phyloP scores from a whole-genome alignment of 64 coral and sea anemone species.

The Orbicella faveolata region DNA sequence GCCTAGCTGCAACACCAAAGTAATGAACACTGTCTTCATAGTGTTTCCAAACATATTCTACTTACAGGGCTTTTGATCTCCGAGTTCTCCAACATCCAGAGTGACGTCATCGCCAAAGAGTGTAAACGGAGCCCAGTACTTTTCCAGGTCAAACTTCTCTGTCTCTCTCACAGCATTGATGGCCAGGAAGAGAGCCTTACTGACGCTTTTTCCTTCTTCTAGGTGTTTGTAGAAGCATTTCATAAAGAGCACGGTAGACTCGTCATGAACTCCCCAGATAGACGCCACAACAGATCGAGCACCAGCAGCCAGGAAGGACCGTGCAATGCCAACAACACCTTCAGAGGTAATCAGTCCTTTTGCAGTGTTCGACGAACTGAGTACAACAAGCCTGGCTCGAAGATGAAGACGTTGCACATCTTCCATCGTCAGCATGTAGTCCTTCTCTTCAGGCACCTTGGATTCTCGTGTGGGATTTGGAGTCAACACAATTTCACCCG shows the following conservation, averaged over 20 bases:
- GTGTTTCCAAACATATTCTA: too few species aligned
- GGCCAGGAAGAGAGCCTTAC: background rate
- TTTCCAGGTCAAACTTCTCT: background rate
- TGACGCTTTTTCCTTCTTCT: background rate
- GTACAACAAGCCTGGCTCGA: slow-evolving; percentile 2
- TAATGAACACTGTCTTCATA: too few species aligned
- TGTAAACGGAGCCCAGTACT: slow-evolving; percentile 12
- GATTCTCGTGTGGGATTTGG: background rate
- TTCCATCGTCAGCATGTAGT: background rate
- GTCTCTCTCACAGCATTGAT: background rate
- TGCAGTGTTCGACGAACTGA: background rate
- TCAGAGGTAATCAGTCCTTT: background rate
- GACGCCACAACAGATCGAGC: background rate
- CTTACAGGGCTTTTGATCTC: background rate
- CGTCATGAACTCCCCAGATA: background rate
- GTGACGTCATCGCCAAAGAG: slow-evolving; percentile 13
- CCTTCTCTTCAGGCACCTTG: background rate
- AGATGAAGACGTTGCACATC: background rate
- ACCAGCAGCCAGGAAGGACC: slow-evolving; percentile 20
- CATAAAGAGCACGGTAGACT: background rate
- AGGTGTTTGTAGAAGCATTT: background rate
- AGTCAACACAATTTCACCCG: background rate
- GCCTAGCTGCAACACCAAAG: too few species aligned
- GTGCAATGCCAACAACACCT: slow-evolving; percentile 3
- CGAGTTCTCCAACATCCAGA: background rate